Evolutionary conservation across 2,888 invertebrate species (phyloP).

Genomic region (Chrysolina haemoptera): DNA sequence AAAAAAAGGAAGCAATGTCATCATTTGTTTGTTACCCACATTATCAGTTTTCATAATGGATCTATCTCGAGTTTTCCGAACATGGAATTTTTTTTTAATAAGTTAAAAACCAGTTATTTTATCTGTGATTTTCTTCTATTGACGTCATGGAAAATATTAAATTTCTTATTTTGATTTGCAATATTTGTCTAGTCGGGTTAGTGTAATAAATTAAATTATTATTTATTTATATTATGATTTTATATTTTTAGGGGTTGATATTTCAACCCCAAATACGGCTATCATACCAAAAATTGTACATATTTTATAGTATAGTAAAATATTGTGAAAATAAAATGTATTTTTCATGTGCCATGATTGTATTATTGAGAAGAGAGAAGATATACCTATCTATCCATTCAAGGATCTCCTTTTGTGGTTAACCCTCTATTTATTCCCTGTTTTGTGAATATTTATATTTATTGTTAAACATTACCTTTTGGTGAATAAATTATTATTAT

Average conservation of each 20-base stretch:
- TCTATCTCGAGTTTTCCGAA: too few relatives aligned
- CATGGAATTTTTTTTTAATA: too few relatives aligned
- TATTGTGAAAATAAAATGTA: constrained; percentile 22
- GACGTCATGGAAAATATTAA: not conserved
- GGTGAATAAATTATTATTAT: too few relatives aligned
- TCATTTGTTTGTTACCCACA: too few relatives aligned
- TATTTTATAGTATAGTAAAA: constrained; percentile 26
- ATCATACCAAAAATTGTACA: constrained; percentile 51
- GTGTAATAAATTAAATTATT: constrained; percentile 41
- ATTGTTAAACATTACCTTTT: too few relatives aligned
- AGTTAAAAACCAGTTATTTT: too few relatives aligned
- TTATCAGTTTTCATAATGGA: too few relatives aligned
- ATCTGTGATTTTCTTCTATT: too few relatives aligned
- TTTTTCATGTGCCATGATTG: not conserved
- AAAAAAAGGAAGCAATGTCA: not conserved
- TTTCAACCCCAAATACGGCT: constrained; percentile 49
- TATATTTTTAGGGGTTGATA: constrained; percentile 39
- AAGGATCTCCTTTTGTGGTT: too few relatives aligned
- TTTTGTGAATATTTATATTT: too few relatives aligned
- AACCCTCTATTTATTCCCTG: too few relatives aligned
- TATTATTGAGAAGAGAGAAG: not conserved
- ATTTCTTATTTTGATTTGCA: constrained; percentile 26
- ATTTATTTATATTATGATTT: constrained; percentile 42
- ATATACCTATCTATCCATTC: not conserved
- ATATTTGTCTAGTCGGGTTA: constrained; percentile 43